These are phyloP conservation scores for Sesia bembeciformis DNA, from an alignment of 2,888 invertebrate genomes.

Conservation along the genomic window DNA sequence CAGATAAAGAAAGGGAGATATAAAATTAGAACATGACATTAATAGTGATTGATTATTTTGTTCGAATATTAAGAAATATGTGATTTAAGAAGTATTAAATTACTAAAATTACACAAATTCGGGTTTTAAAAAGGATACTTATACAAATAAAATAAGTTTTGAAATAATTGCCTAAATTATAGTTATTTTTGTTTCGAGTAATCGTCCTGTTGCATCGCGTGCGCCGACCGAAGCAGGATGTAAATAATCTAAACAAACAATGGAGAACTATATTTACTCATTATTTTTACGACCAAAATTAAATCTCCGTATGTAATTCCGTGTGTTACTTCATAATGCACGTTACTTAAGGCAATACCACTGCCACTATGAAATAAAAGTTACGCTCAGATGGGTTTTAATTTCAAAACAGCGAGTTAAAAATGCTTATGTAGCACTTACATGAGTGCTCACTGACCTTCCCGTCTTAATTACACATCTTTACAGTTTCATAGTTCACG, in stretches of 20 bases:
- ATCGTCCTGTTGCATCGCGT: constrained; percentile 14
- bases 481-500: constrained; percentile 68
- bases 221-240: constrained; percentile 19
- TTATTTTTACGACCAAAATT: not conserved
- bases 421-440: constrained; percentile 65
- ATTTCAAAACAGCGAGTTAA: constrained; percentile 61
- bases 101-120: too few species aligned
- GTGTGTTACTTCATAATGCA: constrained; percentile 37
- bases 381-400: constrained; percentile 61
- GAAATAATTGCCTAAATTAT: not conserved
- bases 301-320: constrained; percentile 8
- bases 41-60: too few species aligned
- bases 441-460: constrained; percentile 68
- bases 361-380: constrained; percentile 62
- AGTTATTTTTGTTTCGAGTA: not conserved
- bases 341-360: constrained; percentile 50
- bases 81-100: too few species aligned
- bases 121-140: too few species aligned
- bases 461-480: constrained; percentile 60
- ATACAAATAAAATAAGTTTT: too few species aligned
- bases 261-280: not conserved
- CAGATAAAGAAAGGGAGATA: too few species aligned
- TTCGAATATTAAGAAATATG: too few species aligned
- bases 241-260: constrained; percentile 16
- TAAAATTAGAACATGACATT: too few species aligned